Percentiles rank a stretch among this genome's conserved stretches.
phyloP scores from a whole-genome alignment of 2,797 vertebrate genomes.

The Etheostoma perlongum region DNA sequence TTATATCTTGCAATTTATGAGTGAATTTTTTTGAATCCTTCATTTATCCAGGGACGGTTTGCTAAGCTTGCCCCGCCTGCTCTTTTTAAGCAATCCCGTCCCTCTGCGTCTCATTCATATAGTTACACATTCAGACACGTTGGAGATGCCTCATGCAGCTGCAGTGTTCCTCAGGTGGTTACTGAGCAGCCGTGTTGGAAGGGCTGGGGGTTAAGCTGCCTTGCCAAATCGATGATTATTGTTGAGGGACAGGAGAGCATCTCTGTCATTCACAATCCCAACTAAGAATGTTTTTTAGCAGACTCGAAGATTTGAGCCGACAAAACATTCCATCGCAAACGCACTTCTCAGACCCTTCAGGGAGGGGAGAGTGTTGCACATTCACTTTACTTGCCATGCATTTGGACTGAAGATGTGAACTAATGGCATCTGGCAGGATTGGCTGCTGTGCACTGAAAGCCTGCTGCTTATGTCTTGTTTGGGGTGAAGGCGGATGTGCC shows the following conservation, averaged over 20 bases:
- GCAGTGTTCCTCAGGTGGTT: constrained; percentile 35
- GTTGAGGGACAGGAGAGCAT: constrained; percentile 19
- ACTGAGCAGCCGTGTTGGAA: constrained; percentile 1
- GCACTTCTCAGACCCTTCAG: constrained; percentile 14
- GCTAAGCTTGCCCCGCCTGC: neutral
- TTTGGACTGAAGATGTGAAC: constrained; percentile 62
- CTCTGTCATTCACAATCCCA: constrained; percentile 34
- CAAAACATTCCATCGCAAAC: constrained; percentile 39
- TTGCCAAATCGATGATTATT: constrained; percentile 10
- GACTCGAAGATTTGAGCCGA: constrained; percentile 22
- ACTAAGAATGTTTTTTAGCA: constrained; percentile 6
- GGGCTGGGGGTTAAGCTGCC: constrained; percentile 12
- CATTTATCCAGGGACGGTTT: constrained; percentile 38
- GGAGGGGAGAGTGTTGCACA: constrained; percentile 28
- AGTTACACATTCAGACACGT: constrained; percentile 15
- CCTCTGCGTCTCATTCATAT: constrained; percentile 14
- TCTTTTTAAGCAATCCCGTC: constrained; percentile 20
- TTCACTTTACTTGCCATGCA: constrained; percentile 47
- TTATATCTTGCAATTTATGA: constrained; percentile 25
- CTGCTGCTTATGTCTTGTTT: constrained; percentile 52
- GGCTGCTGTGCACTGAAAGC: constrained; percentile 52
- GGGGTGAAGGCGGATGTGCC: constrained; percentile 30
- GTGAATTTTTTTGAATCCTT: constrained; percentile 17
- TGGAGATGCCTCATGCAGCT: constrained; percentile 27
- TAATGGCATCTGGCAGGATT: constrained; percentile 70